Base-by-base conservation (phyloP, 1,140 invertebrate genomes). In the Plutomurus gul region DNA sequence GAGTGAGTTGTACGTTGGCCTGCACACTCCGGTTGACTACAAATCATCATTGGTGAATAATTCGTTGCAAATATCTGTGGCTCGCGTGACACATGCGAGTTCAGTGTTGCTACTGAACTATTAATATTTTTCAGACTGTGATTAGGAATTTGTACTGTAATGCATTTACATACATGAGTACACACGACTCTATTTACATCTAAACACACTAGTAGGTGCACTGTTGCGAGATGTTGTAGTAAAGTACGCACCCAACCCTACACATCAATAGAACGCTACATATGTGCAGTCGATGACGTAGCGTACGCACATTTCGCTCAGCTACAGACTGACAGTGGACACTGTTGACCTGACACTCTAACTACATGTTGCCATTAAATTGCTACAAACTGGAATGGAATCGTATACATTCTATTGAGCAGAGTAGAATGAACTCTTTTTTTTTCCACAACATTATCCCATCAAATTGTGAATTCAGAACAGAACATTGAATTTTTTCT, bases 31-130 rank as follows among this genome's bases (percentile, higher is more conserved):
- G n/a, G n/a, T n/a, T n/a, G n/a, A n/a, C n/a, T n/a, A 74, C 72
- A 49, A 47, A 47, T 74, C 40, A 74, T 49, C 43, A 74, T 74
- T 74, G 72, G n/a, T 74, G 72, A 74, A 74, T 74, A 74, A 74
- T 74, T 74, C 72, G 16, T 49, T 74, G 72, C 72, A 46, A 74
- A 74, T 74, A 74, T 74, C 72, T 74, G 39, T 47, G 25, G 72
- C 72, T 47, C 43, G 72, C 72, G 72, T 74, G 72, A 46, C 72
- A 43, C 72, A 74, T 74, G 72, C 72, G 33, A 74, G 10, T 74
- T 74, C 43, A 4, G 56, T 65, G 56, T 65, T 65, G 56, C 56
- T 65, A 36, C 56, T 65, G 27, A 65, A 65, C 56, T 65, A 65
- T 65, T 65, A 65, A 65, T 65, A 65, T 65, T 65, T 25, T 65